Percentiles rank a stretch among this genome's conserved stretches.
Conservation (phyloP, 2,113 vertebrate species). For the Potamarius usumacintae region DNA sequence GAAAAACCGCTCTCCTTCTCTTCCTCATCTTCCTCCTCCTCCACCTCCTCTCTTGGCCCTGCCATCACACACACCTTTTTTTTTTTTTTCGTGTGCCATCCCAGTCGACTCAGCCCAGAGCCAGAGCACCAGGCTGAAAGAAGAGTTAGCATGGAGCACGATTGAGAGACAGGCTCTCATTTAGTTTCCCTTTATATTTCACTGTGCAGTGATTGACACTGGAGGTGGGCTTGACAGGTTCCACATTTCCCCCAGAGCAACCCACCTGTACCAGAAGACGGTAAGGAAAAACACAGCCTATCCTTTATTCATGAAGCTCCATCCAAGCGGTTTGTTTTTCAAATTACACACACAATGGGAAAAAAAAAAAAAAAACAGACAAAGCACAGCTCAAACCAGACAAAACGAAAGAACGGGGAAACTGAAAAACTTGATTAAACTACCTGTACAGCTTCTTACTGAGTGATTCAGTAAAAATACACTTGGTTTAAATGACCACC, state of each 20-base stretch:
- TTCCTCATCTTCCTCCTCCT: conserved; percentile 40
- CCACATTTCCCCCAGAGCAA: conserved; percentile 45
- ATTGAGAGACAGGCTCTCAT: conserved; percentile 55
- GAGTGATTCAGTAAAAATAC: neutral
- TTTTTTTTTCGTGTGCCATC: conserved; percentile 33
- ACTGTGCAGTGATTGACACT: conserved; percentile 49
- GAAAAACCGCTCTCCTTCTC: conserved; percentile 41
- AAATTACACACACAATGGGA: conserved; percentile 54
- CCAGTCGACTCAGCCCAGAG: conserved; percentile 43
- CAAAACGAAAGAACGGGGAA: conserved; percentile 35
- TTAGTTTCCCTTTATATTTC: conserved; percentile 62
- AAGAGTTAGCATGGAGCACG: conserved; percentile 39
- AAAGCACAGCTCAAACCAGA: conserved; percentile 52
- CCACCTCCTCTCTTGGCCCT: conserved; percentile 37
- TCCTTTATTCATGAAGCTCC: conserved; percentile 63
- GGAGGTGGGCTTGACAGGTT: conserved; percentile 57
- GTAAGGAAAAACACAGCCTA: conserved; percentile 48
- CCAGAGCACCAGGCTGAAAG: conserved; percentile 38
- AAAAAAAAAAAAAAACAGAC: conserved; percentile 40
- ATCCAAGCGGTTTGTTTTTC: conserved; percentile 59
- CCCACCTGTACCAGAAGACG: conserved; percentile 56
- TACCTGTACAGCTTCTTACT: conserved; percentile 38
- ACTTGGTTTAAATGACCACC: neutral
- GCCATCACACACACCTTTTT: conserved; percentile 15
- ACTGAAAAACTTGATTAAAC: conserved; percentile 40